Evolutionary conservation across 2,113 vertebrate species (phyloP).

Genomic region (Monarcha castaneiventris): DNA sequence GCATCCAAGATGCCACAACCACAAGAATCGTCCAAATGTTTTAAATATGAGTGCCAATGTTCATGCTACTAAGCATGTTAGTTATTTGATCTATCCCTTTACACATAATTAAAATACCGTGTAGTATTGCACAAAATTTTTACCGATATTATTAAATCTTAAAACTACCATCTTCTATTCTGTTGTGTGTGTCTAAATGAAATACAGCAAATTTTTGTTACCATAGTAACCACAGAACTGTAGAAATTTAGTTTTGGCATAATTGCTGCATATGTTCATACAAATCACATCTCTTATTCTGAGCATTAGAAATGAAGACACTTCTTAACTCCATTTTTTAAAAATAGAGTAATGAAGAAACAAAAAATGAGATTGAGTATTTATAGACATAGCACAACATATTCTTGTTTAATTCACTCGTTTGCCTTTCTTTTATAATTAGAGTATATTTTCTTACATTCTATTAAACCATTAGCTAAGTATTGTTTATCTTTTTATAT

Average conservation of each 20-base stretch:
- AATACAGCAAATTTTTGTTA: slow-evolving; percentile 55
- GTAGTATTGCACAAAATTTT: neutral
- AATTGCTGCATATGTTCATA: slow-evolving; percentile 64
- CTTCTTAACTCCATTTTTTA: slow-evolving; percentile 33
- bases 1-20: neutral
- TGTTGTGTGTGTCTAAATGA: slow-evolving; percentile 50
- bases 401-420: slow-evolving; percentile 1
- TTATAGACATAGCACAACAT: neutral
- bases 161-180: slow-evolving; percentile 10
- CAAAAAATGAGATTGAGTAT: neutral
- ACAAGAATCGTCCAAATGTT: neutral
- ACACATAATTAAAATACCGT: slow-evolving; percentile 23
- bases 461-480: neutral
- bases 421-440: slow-evolving; percentile 4
- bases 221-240: slow-evolving; percentile 61
- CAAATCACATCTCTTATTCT: slow-evolving; percentile 58
- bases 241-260: slow-evolving; percentile 64
- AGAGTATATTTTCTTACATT: neutral
- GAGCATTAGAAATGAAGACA: slow-evolving; percentile 30
- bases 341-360: slow-evolving; percentile 39
- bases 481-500: neutral
- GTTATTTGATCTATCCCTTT: slow-evolving; percentile 8
- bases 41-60: neutral
- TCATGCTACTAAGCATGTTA: neutral
- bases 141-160: slow-evolving; percentile 31